phyloP scores from a whole-genome alignment of 30 jellyfish, hydroid and myxozoan genomes.

The Aurelia sp. region DNA sequence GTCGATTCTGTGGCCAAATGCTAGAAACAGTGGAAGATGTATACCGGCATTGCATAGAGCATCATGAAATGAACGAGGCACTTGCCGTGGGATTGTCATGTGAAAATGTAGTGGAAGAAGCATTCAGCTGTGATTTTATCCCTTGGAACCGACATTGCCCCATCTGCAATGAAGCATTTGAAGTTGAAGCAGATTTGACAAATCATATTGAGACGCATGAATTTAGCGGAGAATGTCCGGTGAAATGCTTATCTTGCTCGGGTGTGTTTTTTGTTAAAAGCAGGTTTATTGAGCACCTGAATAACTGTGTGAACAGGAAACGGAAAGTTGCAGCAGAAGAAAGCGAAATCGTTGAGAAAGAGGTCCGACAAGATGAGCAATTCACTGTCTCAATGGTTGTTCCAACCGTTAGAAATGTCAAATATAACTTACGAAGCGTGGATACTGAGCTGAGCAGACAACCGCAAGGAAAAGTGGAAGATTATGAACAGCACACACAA shows the following conservation, averaged over 20 bases:
- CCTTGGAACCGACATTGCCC: conserved; percentile 13
- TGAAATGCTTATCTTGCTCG: conserved; percentile 1
- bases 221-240: not conserved
- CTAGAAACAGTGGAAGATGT: conserved; percentile 30
- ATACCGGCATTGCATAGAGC: conserved; percentile 12
- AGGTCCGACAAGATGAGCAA: not conserved
- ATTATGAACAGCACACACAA: not conserved
- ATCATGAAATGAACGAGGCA: conserved; percentile 1
- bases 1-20: conserved; percentile 27
- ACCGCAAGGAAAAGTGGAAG: not conserved
- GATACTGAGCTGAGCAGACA: not conserved
- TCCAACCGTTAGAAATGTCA: not conserved
- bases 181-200: conserved; percentile 19
- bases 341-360: not conserved
- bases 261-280: conserved; percentile 7
- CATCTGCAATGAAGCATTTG: conserved; percentile 2
- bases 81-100: not conserved
- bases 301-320: conserved; percentile 13
- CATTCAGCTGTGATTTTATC: not conserved
- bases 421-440: not conserved
- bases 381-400: not conserved
- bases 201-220: conserved; percentile 5
- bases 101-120: not conserved
- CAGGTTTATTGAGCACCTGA: conserved; percentile 10
- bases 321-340: too few relatives aligned